Conservation (phyloP, 2,888 invertebrate species). For the Eupithecia subumbrata region DNA sequence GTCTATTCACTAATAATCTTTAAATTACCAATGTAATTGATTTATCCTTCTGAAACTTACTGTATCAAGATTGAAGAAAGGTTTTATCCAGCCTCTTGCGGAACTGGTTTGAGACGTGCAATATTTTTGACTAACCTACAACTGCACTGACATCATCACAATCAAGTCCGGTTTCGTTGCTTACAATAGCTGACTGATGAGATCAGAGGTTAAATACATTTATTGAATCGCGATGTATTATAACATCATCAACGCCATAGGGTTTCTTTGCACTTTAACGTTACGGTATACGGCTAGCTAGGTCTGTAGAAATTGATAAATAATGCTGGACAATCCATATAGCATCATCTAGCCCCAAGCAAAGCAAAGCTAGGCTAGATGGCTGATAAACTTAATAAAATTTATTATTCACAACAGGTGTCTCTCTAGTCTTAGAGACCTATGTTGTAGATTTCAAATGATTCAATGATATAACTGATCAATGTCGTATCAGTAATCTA, state of each 20-base stretch:
- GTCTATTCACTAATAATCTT: no score
- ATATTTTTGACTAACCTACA: conserved; percentile 42
- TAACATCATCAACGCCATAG: not conserved
- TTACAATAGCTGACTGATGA: conserved; percentile 42
- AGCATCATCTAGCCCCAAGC: no score
- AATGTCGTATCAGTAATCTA: no score
- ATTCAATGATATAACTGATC: no score
- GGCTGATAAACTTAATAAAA: no score
- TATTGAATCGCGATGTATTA: conserved; percentile 1
- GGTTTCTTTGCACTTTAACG: not conserved
- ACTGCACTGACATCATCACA: conserved; percentile 51
- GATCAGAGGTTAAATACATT: conserved; percentile 36
- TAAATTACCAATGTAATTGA: no score
- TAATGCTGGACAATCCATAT: no score
- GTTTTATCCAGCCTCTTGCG: not conserved
- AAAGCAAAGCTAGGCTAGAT: no score
- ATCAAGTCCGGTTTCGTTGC: conserved; percentile 49
- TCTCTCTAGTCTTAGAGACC: no score
- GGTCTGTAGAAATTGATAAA: not conserved
- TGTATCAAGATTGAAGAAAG: not conserved
- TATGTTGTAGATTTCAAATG: no score
- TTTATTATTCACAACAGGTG: no score
- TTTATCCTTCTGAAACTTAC: not conserved
- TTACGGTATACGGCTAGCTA: not conserved
- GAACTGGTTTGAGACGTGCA: not conserved